Base-by-base conservation (phyloP, 2,113 vertebrate genomes). In the Reinhardtius hippoglossoides region DNA sequence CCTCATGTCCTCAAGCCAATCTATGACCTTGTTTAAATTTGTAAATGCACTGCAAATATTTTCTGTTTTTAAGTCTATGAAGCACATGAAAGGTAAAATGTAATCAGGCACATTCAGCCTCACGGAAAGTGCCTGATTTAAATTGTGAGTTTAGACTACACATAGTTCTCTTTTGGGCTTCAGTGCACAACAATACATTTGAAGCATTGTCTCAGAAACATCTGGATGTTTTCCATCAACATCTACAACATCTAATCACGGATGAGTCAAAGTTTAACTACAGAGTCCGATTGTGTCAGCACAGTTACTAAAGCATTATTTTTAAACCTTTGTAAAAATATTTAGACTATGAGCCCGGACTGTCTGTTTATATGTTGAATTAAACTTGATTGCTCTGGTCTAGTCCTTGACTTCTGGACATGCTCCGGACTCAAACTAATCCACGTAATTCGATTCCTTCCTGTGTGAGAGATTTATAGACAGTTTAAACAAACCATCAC, bases 401-500 rank as follows among this genome's bases (percentile, higher is more conserved):
- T 72, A 2, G 16, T 26, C 50, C 24, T 27, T 20, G 13, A 69
- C 21, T 63, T 24, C n/a, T 27, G 10, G 24, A 66, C 65, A 18
- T 61, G 64, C 31, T 65, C 14, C 46, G 26, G 23, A 46, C 13
- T 3, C 56, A 61, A 60, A 55, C 40, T 31, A 40, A 55, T 42
- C 52, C 15, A 42, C 68, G 35, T 67, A 55, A 75, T 23, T 61
- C 6, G 23, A 37, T 35, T 42, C 21, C 31, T 21, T 21, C 27
- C 31, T 54, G 31, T 42, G 26, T 24, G 48, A 37, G 52, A 76
- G 40, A 76, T 82, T 82, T 66, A 69, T 66, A 57, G 14, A 48
- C 9, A 20, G 10, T 71, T 71, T 55, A 74, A 83, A 77, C 52
- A 80, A 81, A 64, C 50, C 13, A 2, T 80, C 42, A 54, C 56